Conservation (phyloP, 1,140 invertebrate species). For the Trachymyrmex septentrionalis region DNA sequence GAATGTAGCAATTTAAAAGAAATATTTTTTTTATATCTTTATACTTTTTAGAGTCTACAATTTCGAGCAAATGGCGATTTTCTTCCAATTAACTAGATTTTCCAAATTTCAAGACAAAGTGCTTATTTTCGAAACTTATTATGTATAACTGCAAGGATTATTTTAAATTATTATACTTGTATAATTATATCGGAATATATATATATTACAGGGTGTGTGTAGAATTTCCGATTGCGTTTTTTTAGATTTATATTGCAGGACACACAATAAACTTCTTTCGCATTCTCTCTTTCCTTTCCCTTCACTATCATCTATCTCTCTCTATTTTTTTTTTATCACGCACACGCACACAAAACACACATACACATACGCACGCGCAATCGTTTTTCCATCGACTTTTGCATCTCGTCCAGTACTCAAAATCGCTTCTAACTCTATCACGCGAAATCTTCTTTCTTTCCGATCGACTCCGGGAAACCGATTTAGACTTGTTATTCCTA, state of each 20-base stretch:
- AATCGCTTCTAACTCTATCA: slow-evolving; percentile 35
- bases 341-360: slow-evolving; percentile 12
- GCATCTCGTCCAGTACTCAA: slow-evolving; percentile 14
- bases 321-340: slow-evolving; percentile 16
- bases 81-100: not conserved
- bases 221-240: slow-evolving; percentile 22
- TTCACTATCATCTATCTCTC: not conserved
- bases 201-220: slow-evolving; percentile 27
- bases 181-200: slow-evolving; percentile 26
- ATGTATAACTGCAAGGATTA: not conserved
- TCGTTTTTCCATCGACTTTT: slow-evolving; percentile 8
- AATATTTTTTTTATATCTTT: too few relatives aligned
- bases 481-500: not conserved
- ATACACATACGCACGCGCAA: slow-evolving; percentile 22
- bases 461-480: slow-evolving; percentile 47
- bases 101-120: not conserved
- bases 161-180: slow-evolving; percentile 39
- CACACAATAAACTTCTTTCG: slow-evolving; percentile 21
- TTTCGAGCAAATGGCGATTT: not conserved
- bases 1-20: not conserved
- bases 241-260: slow-evolving; percentile 36
- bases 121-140: slow-evolving; percentile 14
- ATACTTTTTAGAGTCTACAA: not conserved
- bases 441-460: slow-evolving; percentile 2
- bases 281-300: not conserved